Conservation (phyloP, 2,797 vertebrate species). For the Anabacerthia variegaticeps region DNA sequence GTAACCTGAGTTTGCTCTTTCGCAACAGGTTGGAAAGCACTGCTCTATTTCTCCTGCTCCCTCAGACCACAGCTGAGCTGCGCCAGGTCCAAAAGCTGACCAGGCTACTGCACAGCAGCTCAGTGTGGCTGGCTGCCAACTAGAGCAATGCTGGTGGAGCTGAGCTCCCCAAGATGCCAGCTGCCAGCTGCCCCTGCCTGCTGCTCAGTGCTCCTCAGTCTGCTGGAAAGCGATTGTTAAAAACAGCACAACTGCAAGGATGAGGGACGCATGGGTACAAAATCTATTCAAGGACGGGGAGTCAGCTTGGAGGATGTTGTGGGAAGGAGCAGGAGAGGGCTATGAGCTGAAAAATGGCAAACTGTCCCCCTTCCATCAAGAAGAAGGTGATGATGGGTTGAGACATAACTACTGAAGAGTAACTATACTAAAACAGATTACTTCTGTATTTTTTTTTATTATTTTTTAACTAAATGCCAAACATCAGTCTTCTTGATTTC, state of each 20-base stretch:
- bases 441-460: background rate
- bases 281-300: background rate
- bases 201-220: background rate
- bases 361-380: background rate
- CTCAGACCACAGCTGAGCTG: accelerated
- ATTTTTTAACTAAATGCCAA: background rate
- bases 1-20: background rate
- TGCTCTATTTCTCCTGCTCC: background rate
- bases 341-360: background rate
- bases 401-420: background rate
- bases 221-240: background rate
- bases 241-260: background rate
- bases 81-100: background rate
- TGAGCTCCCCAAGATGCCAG: accelerated
- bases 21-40: accelerated
- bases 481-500: background rate
- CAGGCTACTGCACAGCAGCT: background rate
- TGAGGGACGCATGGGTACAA: accelerated
- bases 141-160: background rate
- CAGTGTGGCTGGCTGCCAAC: background rate
- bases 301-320: background rate
- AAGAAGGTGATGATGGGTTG: background rate
- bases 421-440: background rate
- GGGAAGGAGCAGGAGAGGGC: background rate
- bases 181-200: background rate